Base-by-base conservation (phyloP, 2,113 vertebrate species). In the Hippocampus barbouri region DNA sequence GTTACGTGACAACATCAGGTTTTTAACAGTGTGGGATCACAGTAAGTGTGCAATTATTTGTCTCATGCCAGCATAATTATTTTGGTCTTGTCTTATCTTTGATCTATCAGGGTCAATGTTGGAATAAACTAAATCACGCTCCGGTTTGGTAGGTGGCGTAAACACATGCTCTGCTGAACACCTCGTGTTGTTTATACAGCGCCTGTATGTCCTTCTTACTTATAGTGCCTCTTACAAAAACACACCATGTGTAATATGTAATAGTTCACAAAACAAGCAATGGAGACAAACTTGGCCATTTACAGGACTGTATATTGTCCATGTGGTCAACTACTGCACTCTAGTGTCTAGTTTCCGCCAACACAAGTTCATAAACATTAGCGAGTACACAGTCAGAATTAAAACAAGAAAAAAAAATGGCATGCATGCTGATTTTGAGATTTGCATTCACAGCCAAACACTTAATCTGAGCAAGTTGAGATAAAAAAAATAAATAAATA, bases 41-140 rank as follows among this genome's bases (percentile, higher is more conserved):
- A 23, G 47, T 61, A 10, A 54, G 41, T 51, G 25, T 62, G 30
- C 34, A 38, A 38, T 34, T 6, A 69, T 75, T 79, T 11, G 71
- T 71, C 38, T 41, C 3, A 14, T 81, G 78, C 84, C 76, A 82
- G 69, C 54, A 56, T 65, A 89, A 89, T 84, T 87, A 77, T 81
- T 85, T 91, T 38, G 34, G 34, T 38, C 34, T 34, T 34, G 34
- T 38, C 34, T 6, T 38, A 38, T 38, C 5, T 38, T 89, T 89
- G 89, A 91, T 91, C 86, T 90, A 89, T 90, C 90, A 83, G 90
- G 89, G 89, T 90, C 86, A 91, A 80, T 68, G 69, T 79, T 69
- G 68, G 84, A 89, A 71, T 79, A 70, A 76, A 83, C 69, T 75
- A 74, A 79, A 83, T 83, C 72, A 70, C 43, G 74, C 81, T 71